Evolutionary conservation across 2,797 vertebrate species (phyloP).

Genomic region (Platalea minor): DNA sequence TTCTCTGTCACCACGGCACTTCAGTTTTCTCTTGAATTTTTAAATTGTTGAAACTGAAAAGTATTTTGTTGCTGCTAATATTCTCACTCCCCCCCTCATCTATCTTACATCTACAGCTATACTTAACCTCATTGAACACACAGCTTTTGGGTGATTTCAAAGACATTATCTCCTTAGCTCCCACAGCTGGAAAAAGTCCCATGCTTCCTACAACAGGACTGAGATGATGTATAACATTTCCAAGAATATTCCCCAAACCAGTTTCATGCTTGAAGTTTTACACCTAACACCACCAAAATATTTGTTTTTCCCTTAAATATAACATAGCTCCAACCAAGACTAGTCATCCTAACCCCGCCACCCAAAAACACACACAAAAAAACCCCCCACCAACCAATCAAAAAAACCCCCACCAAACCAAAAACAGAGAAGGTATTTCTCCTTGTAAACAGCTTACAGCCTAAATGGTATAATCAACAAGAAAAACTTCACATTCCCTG

Average conservation of each 20-base stretch:
- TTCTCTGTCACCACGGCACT: fast-evolving
- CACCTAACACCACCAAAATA: not conserved
- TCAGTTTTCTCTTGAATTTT: fast-evolving
- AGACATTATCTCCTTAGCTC: not conserved
- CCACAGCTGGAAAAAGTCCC: not conserved
- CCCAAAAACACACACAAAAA: not conserved
- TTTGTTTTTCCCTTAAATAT: not conserved
- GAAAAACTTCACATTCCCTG: not conserved
- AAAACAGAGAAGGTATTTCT: not conserved
- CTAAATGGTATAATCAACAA: not conserved
- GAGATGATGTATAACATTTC: not conserved
- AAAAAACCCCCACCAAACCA: not conserved
- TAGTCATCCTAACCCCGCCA: not conserved
- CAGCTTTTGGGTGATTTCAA: not conserved
- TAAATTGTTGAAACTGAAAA: fast-evolving
- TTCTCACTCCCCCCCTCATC: no score
- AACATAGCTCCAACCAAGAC: not conserved
- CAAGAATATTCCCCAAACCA: not conserved
- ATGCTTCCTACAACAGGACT: not conserved
- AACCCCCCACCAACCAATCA: not conserved
- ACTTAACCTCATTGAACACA: not conserved
- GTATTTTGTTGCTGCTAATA: not conserved
- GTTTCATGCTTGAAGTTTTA: not conserved
- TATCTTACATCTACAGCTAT: not conserved
- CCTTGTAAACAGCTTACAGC: not conserved